Base-by-base conservation (phyloP, 2,797 vertebrate genomes). In the Sebastes goodei region DNA sequence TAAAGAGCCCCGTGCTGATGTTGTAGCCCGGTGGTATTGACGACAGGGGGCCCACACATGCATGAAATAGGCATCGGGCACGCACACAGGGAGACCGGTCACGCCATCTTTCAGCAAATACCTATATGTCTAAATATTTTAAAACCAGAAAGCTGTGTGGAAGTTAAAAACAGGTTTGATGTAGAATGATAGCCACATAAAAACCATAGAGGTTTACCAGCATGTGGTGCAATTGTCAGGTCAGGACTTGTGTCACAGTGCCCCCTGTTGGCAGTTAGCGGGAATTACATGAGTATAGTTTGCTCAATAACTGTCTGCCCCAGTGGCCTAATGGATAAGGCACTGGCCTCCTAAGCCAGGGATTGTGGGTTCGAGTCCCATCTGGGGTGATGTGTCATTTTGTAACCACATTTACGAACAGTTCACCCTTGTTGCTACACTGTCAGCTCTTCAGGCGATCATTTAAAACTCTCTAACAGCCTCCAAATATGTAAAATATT, bases 361-460 rank as follows among this genome's bases (percentile, higher is more conserved):
- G 91, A 92, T 89, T 93, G 90, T 92, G 90, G 91, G 91, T 93
- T 93, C 81, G 74, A 85, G 86, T 93, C 87, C 89, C 85, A 78
- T 91, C 85, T 93, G 86, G 83, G 87, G 86, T 89, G 88, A 0
- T 5, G 2, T 2, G 1, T 7, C 10, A 57, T n/a, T 56, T 63
- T 1, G 11, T 0, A 12, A 12, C 4, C 29, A 4, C 4, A 30
- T 61, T 27, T 21, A 23, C 12, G 0, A 15, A 30, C 12, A 23
- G 7, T 10, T 42, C 2, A 1, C 11, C 20, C 6, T 9, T 33
- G 21, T n/a, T 66, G 1, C 23, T 1, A 3, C 23, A 38, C 10
- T 38, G 27, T 61, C 0, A 27, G 10, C 3, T 59, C 12, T 12
- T 20, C 7, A 49, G 46, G 46, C 6, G 33, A 57, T 17, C 1